phyloP scores from a whole-genome alignment of 2,888 invertebrate genomes.

The Drosophila niveifrons region DNA sequence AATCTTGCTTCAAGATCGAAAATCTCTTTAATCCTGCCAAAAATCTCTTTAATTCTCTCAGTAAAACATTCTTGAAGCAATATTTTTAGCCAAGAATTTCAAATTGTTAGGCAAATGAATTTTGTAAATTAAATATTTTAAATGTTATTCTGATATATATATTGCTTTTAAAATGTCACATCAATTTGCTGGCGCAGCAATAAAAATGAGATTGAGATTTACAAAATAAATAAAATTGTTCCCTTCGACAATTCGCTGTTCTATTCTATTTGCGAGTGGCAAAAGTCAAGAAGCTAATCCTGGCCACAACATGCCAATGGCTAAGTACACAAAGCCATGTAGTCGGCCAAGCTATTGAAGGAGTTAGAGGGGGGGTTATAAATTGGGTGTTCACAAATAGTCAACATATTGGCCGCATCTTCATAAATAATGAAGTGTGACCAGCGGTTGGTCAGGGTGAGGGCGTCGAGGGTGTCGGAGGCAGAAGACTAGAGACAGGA shows the following conservation, averaged over 20 bases:
- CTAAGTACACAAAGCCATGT: conserved; percentile 27
- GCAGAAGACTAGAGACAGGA: neutral
- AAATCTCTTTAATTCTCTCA: too few species aligned
- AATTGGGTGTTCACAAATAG: conserved; percentile 62
- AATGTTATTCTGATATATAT: too few species aligned
- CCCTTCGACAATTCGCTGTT: neutral
- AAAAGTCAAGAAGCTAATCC: conserved; percentile 34
- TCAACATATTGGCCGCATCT: conserved; percentile 78
- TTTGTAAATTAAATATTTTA: too few species aligned
- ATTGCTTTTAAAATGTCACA: neutral
- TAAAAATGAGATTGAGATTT: neutral
- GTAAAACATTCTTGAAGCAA: too few species aligned
- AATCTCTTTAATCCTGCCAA: too few species aligned
- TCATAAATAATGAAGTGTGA: conserved; percentile 74
- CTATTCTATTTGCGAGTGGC: conserved; percentile 1
- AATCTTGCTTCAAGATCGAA: too few species aligned
- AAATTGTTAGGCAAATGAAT: too few species aligned
- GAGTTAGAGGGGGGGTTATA: neutral
- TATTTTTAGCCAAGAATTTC: too few species aligned
- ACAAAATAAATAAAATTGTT: neutral
- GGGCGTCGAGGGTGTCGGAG: neutral
- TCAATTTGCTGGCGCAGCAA: neutral
- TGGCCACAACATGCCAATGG: conserved; percentile 17
- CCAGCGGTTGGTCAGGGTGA: conserved; percentile 13
- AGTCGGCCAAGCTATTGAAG: too few species aligned